Evolutionary conservation across 2,888 invertebrate species (phyloP).

Genomic region (Philereme transversata): DNA sequence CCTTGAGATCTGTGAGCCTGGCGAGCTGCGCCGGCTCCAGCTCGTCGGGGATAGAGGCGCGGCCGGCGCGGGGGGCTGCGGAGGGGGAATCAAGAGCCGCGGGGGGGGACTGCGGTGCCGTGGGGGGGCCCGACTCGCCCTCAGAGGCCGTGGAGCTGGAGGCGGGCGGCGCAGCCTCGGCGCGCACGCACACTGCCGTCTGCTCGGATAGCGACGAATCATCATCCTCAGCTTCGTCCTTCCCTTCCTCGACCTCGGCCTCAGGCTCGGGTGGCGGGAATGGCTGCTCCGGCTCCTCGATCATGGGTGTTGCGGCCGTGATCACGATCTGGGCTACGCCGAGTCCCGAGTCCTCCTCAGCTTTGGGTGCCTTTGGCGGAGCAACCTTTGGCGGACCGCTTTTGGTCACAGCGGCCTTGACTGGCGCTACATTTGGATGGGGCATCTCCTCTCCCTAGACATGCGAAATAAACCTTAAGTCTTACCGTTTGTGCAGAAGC

Average conservation of each 20-base stretch:
- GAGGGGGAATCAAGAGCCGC: conserved; percentile 82
- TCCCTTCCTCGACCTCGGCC: conserved; percentile 43
- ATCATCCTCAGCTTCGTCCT: conserved; percentile 69
- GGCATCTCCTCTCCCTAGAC: conserved; percentile 48
- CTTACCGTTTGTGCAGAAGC: too few species aligned
- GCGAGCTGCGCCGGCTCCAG: conserved; percentile 95
- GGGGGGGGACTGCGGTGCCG: conserved; percentile 77
- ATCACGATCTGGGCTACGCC: conserved; percentile 96
- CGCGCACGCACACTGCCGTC: conserved; percentile 75
- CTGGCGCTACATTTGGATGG: conserved; percentile 29
- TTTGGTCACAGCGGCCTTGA: conserved; percentile 41
- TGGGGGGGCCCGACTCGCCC: conserved; percentile 86
- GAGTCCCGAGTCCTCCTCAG: conserved; percentile 86
- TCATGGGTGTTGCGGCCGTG: conserved; percentile 96
- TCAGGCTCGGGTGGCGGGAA: conserved; percentile 86
- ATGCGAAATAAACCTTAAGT: not conserved
- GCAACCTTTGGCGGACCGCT: conserved; percentile 15
- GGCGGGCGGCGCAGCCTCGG: conserved; percentile 77
- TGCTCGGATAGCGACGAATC: conserved; percentile 78
- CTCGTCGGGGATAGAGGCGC: conserved; percentile 94
- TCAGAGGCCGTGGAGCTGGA: conserved; percentile 88
- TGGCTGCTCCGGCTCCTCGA: conserved; percentile 92
- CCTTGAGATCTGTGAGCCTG: conserved; percentile 93
- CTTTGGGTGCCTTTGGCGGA: conserved; percentile 53
- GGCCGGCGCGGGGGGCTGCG: conserved; percentile 89